Evolutionary conservation across 2,797 vertebrate species (phyloP), one percentile per base, ranked within the genome.

Genomic region (Lagodon rhomboides): DNA sequence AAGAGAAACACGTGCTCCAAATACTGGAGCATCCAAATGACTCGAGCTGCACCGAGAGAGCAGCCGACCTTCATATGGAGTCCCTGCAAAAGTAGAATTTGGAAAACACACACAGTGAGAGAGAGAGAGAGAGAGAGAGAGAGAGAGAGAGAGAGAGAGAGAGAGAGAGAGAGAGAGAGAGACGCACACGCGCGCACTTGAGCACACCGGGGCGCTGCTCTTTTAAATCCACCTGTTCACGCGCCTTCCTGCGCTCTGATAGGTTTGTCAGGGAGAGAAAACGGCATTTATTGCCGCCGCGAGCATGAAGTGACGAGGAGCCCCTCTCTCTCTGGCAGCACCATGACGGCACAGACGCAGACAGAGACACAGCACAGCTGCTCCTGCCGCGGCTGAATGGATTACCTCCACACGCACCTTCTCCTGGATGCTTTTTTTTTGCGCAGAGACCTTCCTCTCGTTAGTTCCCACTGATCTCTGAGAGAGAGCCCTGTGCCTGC

Each of bases 191-290:
- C n/a, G 12, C 18, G 10, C 17, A 17, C 69, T 3, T n/a, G 5
- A 5, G 5, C 58, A 5, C 20, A 12, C 3, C 3, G 60, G 60
- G 15, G 38, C 20, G 73, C 81, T 73, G 76, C 73, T 74, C 71
- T 85, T 86, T 91, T 84, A 86, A 89, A 90, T 90, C 89, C 93
- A 95, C 93, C 91, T 95, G 94, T 95, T 93, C 85, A 69, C 77
- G 87, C 79, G 72, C 78, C 63, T 75, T 11, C 44, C 46, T 68
- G 86, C 76, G 59, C 66, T 23, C 80, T 75, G 77, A 65, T 84
- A 70, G 89, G 90, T 91, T 78, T 71, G 78, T 54, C 54, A 27
- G 63, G 53, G 41, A 62, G 69, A 62, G 54, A 76, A 50, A 86
- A 12, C 58, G 17, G 49, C 66, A 18, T 64, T 65, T 69, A 75